Evolutionary conservation across 2,888 invertebrate genomes (phyloP).

Genomic region (Chloroclysta siterata): DNA sequence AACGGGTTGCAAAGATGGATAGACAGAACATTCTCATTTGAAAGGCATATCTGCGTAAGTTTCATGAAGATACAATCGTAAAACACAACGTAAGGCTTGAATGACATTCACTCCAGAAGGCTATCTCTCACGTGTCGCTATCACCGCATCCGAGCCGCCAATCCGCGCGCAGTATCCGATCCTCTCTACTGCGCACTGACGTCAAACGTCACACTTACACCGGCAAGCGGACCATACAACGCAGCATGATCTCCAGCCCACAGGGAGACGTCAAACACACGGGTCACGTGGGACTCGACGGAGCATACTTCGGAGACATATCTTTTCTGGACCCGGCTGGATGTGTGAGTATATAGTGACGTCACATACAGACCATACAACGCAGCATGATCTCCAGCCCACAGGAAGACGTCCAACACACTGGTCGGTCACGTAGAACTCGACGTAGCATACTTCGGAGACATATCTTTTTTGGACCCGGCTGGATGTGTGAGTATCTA

Average conservation of each 20-base stretch:
- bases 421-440: slow-evolving; percentile 96
- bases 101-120: slow-evolving; percentile 49
- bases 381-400: slow-evolving; percentile 91
- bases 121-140: slow-evolving; percentile 53
- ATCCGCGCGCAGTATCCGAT: slow-evolving; percentile 64
- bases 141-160: slow-evolving; percentile 67
- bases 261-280: slow-evolving; percentile 99
- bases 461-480: slow-evolving; percentile 88
- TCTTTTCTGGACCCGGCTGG: slow-evolving; percentile 82
- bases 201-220: slow-evolving; percentile 79
- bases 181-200: slow-evolving; percentile 79
- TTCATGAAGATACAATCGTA: background rate
- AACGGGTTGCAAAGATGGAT: no score
- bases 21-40: background rate
- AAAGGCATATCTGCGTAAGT: slow-evolving; percentile 3
- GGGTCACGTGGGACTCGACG: slow-evolving; percentile 97
- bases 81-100: slow-evolving; percentile 48
- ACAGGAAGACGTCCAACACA: slow-evolving; percentile 98
- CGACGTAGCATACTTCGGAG: slow-evolving; percentile 98
- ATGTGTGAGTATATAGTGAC: slow-evolving; percentile 62
- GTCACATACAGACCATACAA: background rate
- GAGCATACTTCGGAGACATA: slow-evolving; percentile 98
- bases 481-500: slow-evolving; percentile 70
- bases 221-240: slow-evolving; percentile 88
- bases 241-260: slow-evolving; percentile 98